These are phyloP conservation scores for Labrus mixtus DNA, from an alignment of 2,113 vertebrate species.

Conservation along the genomic window DNA sequence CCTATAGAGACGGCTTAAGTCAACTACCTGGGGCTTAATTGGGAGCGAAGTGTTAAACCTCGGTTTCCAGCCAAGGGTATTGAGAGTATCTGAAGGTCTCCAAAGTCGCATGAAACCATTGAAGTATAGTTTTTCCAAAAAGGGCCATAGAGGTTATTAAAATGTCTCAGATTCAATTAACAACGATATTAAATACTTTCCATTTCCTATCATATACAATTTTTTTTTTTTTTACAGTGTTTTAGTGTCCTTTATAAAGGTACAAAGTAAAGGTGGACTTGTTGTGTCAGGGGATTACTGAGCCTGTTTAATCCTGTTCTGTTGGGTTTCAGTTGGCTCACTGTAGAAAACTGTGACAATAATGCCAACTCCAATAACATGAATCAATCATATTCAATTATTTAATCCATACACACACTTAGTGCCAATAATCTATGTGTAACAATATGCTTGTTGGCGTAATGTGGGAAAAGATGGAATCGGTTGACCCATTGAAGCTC, in stretches of 20 bases:
- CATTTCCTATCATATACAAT: background rate
- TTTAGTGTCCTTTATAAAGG: background rate
- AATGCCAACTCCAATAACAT: background rate
- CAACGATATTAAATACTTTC: background rate
- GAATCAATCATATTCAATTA: background rate
- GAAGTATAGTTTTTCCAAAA: background rate
- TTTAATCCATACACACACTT: background rate
- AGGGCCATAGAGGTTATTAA: too few relatives aligned
- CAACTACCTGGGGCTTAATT: constrained; percentile 48
- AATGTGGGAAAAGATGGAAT: too few relatives aligned
- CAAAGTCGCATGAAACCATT: background rate
- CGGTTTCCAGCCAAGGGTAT: constrained; percentile 7
- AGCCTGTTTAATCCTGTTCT: background rate
- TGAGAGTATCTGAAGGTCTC: background rate
- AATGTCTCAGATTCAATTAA: background rate
- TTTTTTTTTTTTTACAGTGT: background rate
- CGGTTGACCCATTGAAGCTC: too few relatives aligned
- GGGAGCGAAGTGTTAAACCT: constrained; percentile 45
- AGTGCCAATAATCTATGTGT: too few relatives aligned
- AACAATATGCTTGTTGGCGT: too few relatives aligned
- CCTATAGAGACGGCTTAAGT: constrained; percentile 47
- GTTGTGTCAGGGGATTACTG: background rate
- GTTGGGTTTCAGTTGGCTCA: background rate
- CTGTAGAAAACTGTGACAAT: too few relatives aligned
- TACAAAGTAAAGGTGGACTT: background rate